Base-by-base conservation (phyloP, 2,888 invertebrate species). In the Heliconius hortense region DNA sequence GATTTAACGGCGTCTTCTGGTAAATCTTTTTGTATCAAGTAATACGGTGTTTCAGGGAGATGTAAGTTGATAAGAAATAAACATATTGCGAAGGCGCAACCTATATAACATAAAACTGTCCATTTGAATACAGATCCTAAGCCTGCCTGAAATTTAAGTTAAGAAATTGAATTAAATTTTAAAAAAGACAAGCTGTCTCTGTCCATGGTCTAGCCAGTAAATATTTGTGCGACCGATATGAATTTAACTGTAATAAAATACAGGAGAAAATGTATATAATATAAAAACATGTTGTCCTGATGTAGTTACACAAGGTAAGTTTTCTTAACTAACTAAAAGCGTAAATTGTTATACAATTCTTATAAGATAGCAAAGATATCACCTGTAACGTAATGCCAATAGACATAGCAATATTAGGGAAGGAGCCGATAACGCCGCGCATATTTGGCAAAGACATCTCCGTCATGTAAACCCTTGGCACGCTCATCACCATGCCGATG, bases 401-500 rank as follows among this genome's bases (percentile, higher is more conserved):
- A 48, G 96, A 95, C 18, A 96, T 93, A 8, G 95, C 94, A 1
- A 96, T 91, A 77, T 95, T 95, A 0, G 96, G 94, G 48, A 96
- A 87, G 0, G 96, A 95, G 0, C 96, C 95, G 31, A 96, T 87
- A 83, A 95, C 95, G 0, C 96, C 96, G 24, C 97, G 92, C 77
- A 96, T 91, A 80, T 96, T 96, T 0, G 96, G 96, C 73, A 96
- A 95, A 0, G 96, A 94, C 2, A 96, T 95, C 85, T 96, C 96
- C 1, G 95, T 94, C 21, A 95, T 92, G 82, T 95, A 96, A 0
- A 95, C 94, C 35, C 95, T 87, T 0, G 96, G 95, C 1, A 95
- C 95, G 0, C 94, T 94, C 56, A 95, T 94, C 0, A 95, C 94
- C 95, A 96, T 95, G 1, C 96, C 96, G 21, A 95, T 94, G 1